These are phyloP conservation scores for Pteropus rufus DNA, from an alignment of 2,797 vertebrate species.

Conservation along the genomic window DNA sequence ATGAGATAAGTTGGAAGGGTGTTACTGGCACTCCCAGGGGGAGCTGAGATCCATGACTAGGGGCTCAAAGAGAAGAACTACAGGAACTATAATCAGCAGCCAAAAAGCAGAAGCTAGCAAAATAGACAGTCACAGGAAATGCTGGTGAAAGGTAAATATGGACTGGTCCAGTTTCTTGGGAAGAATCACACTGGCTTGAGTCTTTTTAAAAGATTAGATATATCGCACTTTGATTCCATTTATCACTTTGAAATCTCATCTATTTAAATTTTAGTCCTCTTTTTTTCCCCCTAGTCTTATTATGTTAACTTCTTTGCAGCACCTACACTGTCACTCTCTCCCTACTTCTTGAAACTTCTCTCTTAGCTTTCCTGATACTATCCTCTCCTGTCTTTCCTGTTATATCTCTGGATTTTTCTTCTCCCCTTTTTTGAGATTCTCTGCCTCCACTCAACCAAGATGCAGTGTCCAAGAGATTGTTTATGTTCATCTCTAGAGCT, in stretches of 20 bases:
- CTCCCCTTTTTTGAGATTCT: neutral
- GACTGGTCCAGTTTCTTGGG: neutral
- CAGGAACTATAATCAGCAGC: neutral
- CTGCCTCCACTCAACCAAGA: neutral
- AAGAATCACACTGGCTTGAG: neutral
- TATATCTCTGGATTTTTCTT: neutral
- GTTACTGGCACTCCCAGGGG: neutral
- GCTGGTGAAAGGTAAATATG: neutral
- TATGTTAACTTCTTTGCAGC: neutral
- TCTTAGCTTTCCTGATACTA: neutral
- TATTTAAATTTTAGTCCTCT: neutral
- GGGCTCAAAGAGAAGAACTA: neutral
- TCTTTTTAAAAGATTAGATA: neutral
- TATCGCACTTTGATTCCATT: neutral
- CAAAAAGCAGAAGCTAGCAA: neutral
- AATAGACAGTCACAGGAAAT: neutral
- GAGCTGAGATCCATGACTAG: neutral
- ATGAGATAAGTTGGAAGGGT: neutral
- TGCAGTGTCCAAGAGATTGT: neutral
- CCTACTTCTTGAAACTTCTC: neutral
- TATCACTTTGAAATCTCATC: neutral
- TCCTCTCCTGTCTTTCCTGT: neutral
- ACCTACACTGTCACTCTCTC: neutral
- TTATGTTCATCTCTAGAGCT: neutral
- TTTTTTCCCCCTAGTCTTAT: neutral